These are phyloP conservation scores for Drosophila erecta DNA, from an alignment of 1,140 invertebrate species.

Conservation along the genomic window DNA sequence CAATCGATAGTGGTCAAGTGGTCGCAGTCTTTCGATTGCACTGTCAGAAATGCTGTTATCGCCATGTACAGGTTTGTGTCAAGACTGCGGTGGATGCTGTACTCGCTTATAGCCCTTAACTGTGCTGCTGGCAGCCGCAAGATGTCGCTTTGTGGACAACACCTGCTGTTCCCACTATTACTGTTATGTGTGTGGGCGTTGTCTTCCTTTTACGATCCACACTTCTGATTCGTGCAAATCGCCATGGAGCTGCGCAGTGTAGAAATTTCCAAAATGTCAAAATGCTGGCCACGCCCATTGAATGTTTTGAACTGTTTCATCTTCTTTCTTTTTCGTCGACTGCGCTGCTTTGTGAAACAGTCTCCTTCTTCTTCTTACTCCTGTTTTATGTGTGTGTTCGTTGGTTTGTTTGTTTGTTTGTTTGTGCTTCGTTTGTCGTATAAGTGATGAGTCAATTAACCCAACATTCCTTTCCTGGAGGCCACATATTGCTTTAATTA, in stretches of 20 bases:
- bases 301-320: conserved; percentile 4
- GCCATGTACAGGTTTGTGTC: background rate
- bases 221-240: background rate
- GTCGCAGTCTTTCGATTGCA: background rate
- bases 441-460: conserved; percentile 83
- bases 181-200: conserved; percentile 16
- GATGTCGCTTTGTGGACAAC: background rate
- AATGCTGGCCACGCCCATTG: conserved; percentile 4
- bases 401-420: conserved; percentile 68
- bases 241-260: conserved; percentile 1
- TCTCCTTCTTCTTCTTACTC: conserved; percentile 40
- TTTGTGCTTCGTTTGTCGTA: conserved; percentile 81
- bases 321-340: conserved; percentile 18
- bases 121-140: background rate
- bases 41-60: too few species aligned
- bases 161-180: conserved; percentile 27
- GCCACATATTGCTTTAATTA: conserved; percentile 83
- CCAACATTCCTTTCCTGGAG: conserved; percentile 82
- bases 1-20: too few species aligned
- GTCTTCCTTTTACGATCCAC: background rate
- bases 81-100: background rate
- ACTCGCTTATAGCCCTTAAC: background rate
- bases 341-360: conserved; percentile 16
- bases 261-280: conserved; percentile 22
- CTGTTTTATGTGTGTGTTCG: conserved; percentile 31